A percentile compares a stretch with the other conserved stretches of the same genome.
These are phyloP conservation scores for Gobionotothen gibberifrons DNA, from an alignment of 2,797 vertebrate genomes.

Conservation along the genomic window DNA sequence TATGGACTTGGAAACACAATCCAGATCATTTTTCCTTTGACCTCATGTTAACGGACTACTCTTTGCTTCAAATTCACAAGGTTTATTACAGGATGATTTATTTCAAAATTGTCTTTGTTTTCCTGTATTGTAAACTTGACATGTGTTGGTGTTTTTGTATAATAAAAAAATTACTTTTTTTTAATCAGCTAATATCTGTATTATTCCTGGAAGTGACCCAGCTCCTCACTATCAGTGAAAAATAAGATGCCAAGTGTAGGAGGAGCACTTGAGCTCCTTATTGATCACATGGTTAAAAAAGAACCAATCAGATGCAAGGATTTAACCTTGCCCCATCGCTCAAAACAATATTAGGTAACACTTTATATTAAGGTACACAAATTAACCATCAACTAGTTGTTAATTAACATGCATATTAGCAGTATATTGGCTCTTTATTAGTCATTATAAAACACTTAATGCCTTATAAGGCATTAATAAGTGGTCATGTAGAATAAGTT, in stretches of 20 bases:
- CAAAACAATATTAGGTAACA: too few species aligned
- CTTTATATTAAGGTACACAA: too few species aligned
- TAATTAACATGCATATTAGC: too few species aligned
- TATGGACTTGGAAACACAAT: slow-evolving; percentile 1
- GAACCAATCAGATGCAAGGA: neutral
- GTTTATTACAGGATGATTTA: slow-evolving; percentile 10
- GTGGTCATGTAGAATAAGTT: too few species aligned
- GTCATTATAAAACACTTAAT: too few species aligned
- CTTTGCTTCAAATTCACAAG: slow-evolving; percentile 21
- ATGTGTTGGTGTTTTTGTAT: slow-evolving; percentile 46
- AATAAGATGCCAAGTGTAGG: neutral
- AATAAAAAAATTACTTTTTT: slow-evolving; percentile 54
- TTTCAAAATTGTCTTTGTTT: slow-evolving; percentile 28
- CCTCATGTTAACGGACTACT: slow-evolving; percentile 28
- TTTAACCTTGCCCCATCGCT: neutral
- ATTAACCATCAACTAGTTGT: too few species aligned
- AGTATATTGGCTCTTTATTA: too few species aligned
- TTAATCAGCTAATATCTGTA: slow-evolving; percentile 34
- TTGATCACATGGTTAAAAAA: neutral
- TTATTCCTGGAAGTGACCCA: slow-evolving; percentile 77
- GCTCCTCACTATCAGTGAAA: neutral
- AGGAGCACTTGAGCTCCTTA: neutral
- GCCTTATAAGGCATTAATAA: too few species aligned
- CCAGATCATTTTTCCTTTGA: neutral
- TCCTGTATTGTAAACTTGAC: slow-evolving; percentile 51